These are phyloP conservation scores for Tetrapedia diversipes DNA, from an alignment of 2,888 invertebrate species.

Conservation along the genomic window DNA sequence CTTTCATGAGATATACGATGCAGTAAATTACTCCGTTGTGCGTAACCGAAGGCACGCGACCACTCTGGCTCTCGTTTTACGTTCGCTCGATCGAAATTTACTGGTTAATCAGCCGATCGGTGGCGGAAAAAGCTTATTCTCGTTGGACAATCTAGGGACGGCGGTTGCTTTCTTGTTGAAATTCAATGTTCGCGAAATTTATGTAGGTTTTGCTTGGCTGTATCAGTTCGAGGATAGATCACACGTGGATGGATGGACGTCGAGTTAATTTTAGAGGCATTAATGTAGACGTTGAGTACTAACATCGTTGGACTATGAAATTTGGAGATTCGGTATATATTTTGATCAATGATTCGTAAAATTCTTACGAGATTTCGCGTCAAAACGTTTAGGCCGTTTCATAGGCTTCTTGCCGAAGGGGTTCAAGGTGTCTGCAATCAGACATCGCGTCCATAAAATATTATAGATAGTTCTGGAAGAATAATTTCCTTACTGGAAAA, in stretches of 20 bases:
- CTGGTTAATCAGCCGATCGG: constrained; percentile 34
- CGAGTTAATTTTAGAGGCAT: neutral
- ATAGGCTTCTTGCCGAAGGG: too few species aligned
- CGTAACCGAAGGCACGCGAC: constrained; percentile 69
- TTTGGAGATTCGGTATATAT: too few species aligned
- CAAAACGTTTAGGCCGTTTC: too few species aligned
- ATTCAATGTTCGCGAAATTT: neutral
- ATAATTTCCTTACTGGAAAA: neutral
- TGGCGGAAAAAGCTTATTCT: constrained; percentile 7
- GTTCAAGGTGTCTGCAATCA: neutral
- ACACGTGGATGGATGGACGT: neutral
- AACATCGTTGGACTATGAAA: too few species aligned
- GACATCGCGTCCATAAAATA: neutral
- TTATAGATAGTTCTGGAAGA: neutral
- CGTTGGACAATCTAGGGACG: neutral
- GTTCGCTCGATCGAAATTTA: constrained; percentile 41
- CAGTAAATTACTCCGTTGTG: constrained; percentile 76
- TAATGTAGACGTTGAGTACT: too few species aligned
- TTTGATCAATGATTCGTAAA: too few species aligned
- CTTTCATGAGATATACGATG: constrained; percentile 64
- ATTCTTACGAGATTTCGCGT: too few species aligned
- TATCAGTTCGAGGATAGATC: too few species aligned
- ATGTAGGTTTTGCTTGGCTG: neutral
- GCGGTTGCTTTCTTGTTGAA: neutral
- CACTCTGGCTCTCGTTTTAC: constrained; percentile 32